Conservation (phyloP, 1,140 invertebrate genomes). For the Glossosoma conforme region DNA sequence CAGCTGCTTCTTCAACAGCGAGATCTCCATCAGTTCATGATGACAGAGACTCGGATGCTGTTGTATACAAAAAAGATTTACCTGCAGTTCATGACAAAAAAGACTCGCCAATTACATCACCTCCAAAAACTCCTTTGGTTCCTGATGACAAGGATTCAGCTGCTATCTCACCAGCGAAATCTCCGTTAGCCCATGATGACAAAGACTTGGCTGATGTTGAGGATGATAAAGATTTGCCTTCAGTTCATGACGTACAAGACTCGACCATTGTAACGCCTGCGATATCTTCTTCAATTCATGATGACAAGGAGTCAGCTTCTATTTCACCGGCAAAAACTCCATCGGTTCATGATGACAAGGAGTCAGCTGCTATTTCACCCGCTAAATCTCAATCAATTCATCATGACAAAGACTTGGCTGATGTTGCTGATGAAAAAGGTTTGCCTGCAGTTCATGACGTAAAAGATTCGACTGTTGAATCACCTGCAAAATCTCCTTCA, state of each 20-base stretch:
- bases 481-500: neutral
- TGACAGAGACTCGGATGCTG: no score
- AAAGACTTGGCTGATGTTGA: neutral
- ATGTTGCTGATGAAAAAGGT: neutral
- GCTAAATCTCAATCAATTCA: neutral
- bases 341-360: neutral
- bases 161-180: neutral
- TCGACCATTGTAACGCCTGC: neutral
- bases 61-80: no score
- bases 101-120: no score
- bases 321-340: neutral
- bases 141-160: no score
- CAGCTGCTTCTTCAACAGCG: no score
- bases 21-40: no score
- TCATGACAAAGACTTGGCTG: neutral
- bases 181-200: neutral
- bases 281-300: neutral
- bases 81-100: no score
- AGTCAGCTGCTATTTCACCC: neutral
- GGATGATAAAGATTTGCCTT: no score
- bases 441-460: no score
- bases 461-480: no score
- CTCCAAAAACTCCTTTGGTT: no score
- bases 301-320: neutral
- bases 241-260: no score